These are phyloP conservation scores for Harmothoe impar DNA, from an alignment of 2,888 invertebrate species.

Conservation along the genomic window DNA sequence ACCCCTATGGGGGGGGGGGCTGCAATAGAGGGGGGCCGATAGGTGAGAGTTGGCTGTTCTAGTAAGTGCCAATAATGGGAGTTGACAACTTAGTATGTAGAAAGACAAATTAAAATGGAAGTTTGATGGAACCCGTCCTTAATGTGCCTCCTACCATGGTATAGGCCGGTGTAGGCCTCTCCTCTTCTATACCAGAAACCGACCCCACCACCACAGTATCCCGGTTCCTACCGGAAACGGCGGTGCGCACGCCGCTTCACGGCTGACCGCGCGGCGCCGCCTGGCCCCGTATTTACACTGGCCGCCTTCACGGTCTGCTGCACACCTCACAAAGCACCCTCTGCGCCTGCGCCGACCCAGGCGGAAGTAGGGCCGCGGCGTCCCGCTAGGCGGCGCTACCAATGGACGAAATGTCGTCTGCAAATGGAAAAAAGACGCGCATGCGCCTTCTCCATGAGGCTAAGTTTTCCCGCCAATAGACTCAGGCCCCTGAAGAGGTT, in stretches of 20 bases:
- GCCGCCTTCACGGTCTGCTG: constrained; percentile 6
- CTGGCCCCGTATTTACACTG: neutral
- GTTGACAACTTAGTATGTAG: no score
- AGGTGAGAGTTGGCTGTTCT: no score
- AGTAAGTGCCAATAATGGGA: no score
- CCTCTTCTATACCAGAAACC: neutral
- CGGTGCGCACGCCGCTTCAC: neutral
- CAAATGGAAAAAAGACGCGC: constrained; percentile 1
- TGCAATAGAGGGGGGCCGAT: no score
- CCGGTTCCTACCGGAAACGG: neutral
- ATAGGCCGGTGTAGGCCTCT: no score
- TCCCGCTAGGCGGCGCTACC: constrained; percentile 9
- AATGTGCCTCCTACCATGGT: no score
- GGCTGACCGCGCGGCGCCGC: neutral
- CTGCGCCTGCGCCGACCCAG: constrained; percentile 15
- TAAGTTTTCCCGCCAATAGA: constrained; percentile 15
- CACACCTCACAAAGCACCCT: neutral
- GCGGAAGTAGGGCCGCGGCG: constrained; percentile 4
- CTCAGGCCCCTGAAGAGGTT: no score
- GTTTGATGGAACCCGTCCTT: no score
- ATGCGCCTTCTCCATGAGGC: neutral
- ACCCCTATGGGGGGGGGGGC: no score
- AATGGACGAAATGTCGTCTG: neutral
- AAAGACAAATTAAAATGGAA: no score
- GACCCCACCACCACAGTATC: neutral